Conservation (phyloP, 2,888 invertebrate genomes). For the Philonicus albiceps region DNA sequence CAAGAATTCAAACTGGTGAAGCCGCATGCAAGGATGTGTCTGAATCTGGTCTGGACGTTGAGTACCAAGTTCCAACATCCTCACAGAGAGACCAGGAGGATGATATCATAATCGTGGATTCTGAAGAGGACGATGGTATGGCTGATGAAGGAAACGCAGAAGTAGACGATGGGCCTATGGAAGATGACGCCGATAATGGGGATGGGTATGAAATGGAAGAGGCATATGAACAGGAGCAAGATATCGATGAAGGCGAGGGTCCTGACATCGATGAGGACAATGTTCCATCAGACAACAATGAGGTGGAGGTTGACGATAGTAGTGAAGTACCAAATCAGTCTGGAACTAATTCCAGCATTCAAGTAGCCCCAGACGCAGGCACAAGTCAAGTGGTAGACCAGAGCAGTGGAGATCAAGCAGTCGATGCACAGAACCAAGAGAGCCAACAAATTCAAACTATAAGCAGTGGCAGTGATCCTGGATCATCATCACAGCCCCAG, state of each 20-base stretch:
- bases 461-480: conserved; percentile 75
- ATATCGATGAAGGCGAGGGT: conserved; percentile 68
- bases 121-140: conserved; percentile 72
- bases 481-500: conserved; percentile 51
- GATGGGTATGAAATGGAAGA: conserved; percentile 68
- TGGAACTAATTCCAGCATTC: conserved; percentile 61
- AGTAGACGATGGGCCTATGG: conserved; percentile 64
- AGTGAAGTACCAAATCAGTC: conserved; percentile 72
- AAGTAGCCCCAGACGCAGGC: conserved; percentile 62
- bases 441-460: conserved; percentile 74
- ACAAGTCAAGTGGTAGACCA: conserved; percentile 54
- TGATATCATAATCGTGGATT: conserved; percentile 81
- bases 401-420: conserved; percentile 53
- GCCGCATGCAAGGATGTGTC: conserved; percentile 62
- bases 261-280: conserved; percentile 66
- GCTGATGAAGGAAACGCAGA: conserved; percentile 68
- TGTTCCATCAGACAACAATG: conserved; percentile 68
- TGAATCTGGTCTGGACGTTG: conserved; percentile 70
- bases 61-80: conserved; percentile 85
- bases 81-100: conserved; percentile 88
- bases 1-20: conserved; percentile 58
- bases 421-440: conserved; percentile 57
- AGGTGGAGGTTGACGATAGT: conserved; percentile 72
- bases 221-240: conserved; percentile 64
- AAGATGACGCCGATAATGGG: conserved; percentile 67